Base-by-base conservation (phyloP, 2,113 vertebrate genomes). In the Eptatretus burgeri region DNA sequence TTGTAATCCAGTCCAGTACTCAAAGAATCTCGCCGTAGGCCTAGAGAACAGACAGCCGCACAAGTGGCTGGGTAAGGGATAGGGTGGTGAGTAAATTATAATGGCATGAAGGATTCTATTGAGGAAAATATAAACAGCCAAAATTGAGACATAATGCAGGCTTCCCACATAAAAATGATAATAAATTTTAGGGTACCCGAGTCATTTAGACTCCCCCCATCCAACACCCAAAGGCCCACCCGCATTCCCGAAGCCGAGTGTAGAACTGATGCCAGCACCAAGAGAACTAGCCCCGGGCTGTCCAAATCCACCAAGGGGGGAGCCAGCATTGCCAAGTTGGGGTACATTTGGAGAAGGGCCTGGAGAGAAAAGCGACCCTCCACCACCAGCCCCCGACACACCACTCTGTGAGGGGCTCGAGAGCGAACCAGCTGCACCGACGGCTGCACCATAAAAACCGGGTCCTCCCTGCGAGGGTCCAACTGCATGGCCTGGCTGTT, bases 1-100 rank as follows among this genome's bases (percentile, higher is more conserved):
- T 94, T 94, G 81, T 94, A 94, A 73, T 94, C 87, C 72, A 84
- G 88, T 71, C 78, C 83, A 72, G 87, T 82, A 78, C 85, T 78
- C 75, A 93, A 75, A 72, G 87, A 94, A 75, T 94, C 87, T 77
- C 87, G 82, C 75, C 87, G 56, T 60, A 60, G 12, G n/a, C 56
- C 56, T 20, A 60, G 12, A 41, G 27, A 41, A 41, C 27, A 41
- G 27, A 41, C 27, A 41, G 27, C 27, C 27, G 27, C 27, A 41
- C 27, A 41, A 41, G 27, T 41, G 27, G 27, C 27, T 41, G 27
- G 27, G 27, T 41, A 41, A 41, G 27, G 27, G 27, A 3, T 5
- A 41, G 27, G 27, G 27, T 41, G 27, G 27, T 41, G 27, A 41
- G 27, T 41, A 41, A 41, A 41, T 41, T 41, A 41, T 41, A 41